Conservation (phyloP, 2,113 vertebrate genomes). For the Psittacula cyanocephala region DNA sequence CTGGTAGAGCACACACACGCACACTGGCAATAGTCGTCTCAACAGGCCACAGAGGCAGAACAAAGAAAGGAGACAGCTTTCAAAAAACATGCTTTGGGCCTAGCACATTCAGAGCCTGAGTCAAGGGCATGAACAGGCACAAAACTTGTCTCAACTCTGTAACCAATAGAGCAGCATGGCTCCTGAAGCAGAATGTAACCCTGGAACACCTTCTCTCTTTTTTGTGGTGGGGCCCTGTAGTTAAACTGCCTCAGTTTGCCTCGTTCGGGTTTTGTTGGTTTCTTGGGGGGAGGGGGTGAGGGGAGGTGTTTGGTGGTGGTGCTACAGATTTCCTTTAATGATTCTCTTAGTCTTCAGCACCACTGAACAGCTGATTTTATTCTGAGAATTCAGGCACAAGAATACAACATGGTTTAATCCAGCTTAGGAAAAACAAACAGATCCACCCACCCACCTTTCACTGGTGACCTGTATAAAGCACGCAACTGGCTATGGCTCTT, state of each 20-base stretch:
- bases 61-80: neutral
- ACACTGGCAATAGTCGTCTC: neutral
- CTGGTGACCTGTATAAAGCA: neutral
- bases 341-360: neutral
- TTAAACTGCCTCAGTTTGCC: neutral
- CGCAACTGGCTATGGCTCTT: neutral
- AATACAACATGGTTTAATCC: constrained; percentile 9
- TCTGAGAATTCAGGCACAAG: neutral
- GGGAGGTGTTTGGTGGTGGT: neutral
- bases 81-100: constrained; percentile 2
- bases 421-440: constrained; percentile 25
- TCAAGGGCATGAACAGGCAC: neutral
- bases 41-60: neutral
- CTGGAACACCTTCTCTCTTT: neutral
- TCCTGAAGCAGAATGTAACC: neutral
- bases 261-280: neutral
- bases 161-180: neutral
- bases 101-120: neutral
- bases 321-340: neutral
- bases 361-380: neutral
- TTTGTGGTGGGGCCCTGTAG: neutral
- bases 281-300: rapidly evolving
- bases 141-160: neutral
- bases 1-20: neutral
- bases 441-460: neutral